Base-by-base conservation (phyloP, 2,113 vertebrate species). In the Ceuthmochares aereus region DNA sequence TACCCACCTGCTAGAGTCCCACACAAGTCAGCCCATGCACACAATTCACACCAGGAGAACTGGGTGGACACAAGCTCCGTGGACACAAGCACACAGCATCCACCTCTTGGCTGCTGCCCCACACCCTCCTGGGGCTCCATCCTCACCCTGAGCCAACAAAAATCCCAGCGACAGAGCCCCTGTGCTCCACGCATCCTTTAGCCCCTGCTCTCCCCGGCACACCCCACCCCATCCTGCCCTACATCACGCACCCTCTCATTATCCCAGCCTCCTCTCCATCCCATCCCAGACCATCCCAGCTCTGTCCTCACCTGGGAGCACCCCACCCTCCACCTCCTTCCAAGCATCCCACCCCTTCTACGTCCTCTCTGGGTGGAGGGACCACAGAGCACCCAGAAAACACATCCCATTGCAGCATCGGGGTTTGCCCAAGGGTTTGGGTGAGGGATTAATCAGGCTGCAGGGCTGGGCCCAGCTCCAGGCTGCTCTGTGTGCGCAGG, bases 381-480 rank as follows among this genome's bases (percentile, higher is more conserved):
- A 23, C 26, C 70, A 36, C 54, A 12, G 13, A 60, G 18, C 5
- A 6, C n/a, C 15, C 19, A 58, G 15, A 76, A 45, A 47, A 52
- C 55, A 75, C 56, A 1, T 7, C 25, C 69, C 3, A 2, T 3
- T 1, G 1, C 51, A 43, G 62, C 51, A 42, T 8, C 1, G 0
- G 21, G 30, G 6, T 86, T 23, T 86, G 30, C 72, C 72, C 72
- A 42, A 6, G 55, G 52, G 1, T 77, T 3, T 13, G 70, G 49
- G 94, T 51, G 90, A 6, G 0, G 4, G 82, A n/a, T 62, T n/a
- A n/a, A 72, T 36, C 86, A 42, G 69, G 62, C 83, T 82, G 92
- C 84, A 93, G 95, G 40, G 67, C 84, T 69, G 91, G 92, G 93
- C 89, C 76, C 80, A 0, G 4, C 68, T 97, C 88, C 95, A 95